Base-by-base conservation (phyloP, 2,797 vertebrate genomes). In the Sebastiscus albofasciatus region DNA sequence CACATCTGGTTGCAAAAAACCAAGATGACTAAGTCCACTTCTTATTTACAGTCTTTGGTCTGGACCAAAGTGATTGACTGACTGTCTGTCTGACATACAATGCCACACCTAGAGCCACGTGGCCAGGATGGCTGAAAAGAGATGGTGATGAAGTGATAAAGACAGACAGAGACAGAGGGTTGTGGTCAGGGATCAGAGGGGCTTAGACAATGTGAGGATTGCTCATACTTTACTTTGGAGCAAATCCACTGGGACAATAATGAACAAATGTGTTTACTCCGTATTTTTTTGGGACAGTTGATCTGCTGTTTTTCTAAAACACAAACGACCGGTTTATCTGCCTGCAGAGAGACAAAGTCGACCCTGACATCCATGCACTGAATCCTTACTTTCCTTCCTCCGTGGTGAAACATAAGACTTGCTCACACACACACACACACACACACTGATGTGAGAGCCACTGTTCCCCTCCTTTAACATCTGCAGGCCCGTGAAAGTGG, bases 401-500 rank as follows among this genome's bases (percentile, higher is more conserved):
- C 66, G 55, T 24, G 31, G 31, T 52, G 67, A 87, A 77, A 85
- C 68, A 46, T 42, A 59, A 72, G 61, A 55, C 60, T 33, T 4
- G 49, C 79, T 80, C n/a, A 59, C 65, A 0, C 42, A 1, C 42
- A 16, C 42, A 46, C 39, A 82, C 31, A 33, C 8, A 1, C 31
- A 31, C 31, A 29, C 29, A 29, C 74, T 56, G 71, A 85, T 89
- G 83, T 88, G 85, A 84, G 81, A 89, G 77, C 72, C 68, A 79
- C 71, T 79, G 80, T 62, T 14, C 55, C 65, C 52, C 22, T 61
- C 61, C 77, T 58, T 62, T 58, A 84, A 88, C 91, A 93, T 93
- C 91, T 89, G 89, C 80, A 82, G 72, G 52, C 52, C 62, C 49
- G 65, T 81, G 78, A 82, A 88, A 82, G 86, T 58, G 36, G 77